Evolutionary conservation across 1,140 invertebrate genomes (phyloP).

Genomic region (Rhopalosiphum padi): DNA sequence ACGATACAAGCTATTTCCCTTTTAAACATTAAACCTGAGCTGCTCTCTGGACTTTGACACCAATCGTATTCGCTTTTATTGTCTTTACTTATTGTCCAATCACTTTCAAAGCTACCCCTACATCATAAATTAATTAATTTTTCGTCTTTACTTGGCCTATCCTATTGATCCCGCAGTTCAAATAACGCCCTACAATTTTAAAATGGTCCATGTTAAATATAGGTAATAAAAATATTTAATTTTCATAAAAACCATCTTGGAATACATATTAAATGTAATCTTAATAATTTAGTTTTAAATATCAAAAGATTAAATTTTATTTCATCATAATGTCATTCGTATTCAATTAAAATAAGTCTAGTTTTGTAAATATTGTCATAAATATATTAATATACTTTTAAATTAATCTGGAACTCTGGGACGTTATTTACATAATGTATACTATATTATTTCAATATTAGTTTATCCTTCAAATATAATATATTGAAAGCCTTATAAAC

Average conservation of each 20-base stretch:
- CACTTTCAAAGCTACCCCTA: background rate
- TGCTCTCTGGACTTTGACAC: background rate
- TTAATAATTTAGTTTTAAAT: background rate
- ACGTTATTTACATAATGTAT: background rate
- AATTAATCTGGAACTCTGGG: background rate
- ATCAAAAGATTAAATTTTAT: background rate
- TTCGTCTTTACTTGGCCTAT: background rate
- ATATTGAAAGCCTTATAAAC: background rate
- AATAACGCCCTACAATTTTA: background rate
- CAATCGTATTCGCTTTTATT: background rate
- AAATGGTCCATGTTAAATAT: background rate
- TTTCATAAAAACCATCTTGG: background rate
- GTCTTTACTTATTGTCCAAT: background rate
- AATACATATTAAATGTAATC: no score
- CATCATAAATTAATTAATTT: background rate
- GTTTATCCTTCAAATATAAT: no score
- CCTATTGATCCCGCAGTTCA: background rate
- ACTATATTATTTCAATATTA: no score
- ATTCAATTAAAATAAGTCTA: background rate
- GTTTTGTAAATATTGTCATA: no score
- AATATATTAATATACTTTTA: background rate
- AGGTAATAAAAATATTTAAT: background rate
- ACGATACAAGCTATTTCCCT: background rate
- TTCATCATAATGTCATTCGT: background rate
- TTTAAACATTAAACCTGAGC: background rate